Base-by-base conservation (phyloP, 2,888 invertebrate species). In the Pemphredon lugubris region DNA sequence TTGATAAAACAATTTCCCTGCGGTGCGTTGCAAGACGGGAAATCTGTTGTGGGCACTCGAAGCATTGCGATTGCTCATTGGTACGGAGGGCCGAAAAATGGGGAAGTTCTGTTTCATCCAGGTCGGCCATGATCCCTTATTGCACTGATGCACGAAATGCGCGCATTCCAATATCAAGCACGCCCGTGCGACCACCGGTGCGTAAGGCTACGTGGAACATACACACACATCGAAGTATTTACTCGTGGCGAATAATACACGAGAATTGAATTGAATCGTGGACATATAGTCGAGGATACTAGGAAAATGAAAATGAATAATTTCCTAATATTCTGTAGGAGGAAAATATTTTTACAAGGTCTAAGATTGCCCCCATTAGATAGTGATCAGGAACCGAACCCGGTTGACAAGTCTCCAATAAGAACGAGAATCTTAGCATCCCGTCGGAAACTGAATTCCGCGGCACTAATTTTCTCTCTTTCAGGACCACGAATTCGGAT, bases 71-170 rank as follows among this genome's bases (percentile, higher is more conserved):
- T 89, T 88, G 11, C 91, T 90, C 67, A 92, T 82, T 21, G 95
- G 93, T 32, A 94, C 94, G 0, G 94, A 94, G 0, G 94, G 94
- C 45, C 95, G 91, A 86, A 94, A 95, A 85, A 95, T 93, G 5
- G 95, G 93, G 72, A 94, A 91, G 86, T 95, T 96, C 6, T 96
- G 93, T 90, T 97, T 97, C 93, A 98, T 96, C 98, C 99, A 99
- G 59, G 95, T 94, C 0, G 99, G 99, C 99, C 99, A 99, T 82
- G 98, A 97, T 0, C 98, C 98, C 87, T 97, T 96, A 90, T 99
- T 99, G 90, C 99, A 99, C 77, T 97, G 94, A 87, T 99, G 98
- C 1, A 99, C 98, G 82, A 99, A 96, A 88, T 98, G 95, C 0
- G 98, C 96, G 89, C 98, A 98, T 90, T 99, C 99, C 69, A 99